A percentile compares a stretch with the other conserved stretches of the same genome.
These are phyloP conservation scores for Onychostoma macrolepis DNA, from an alignment of 2,113 vertebrate genomes.

Conservation along the genomic window DNA sequence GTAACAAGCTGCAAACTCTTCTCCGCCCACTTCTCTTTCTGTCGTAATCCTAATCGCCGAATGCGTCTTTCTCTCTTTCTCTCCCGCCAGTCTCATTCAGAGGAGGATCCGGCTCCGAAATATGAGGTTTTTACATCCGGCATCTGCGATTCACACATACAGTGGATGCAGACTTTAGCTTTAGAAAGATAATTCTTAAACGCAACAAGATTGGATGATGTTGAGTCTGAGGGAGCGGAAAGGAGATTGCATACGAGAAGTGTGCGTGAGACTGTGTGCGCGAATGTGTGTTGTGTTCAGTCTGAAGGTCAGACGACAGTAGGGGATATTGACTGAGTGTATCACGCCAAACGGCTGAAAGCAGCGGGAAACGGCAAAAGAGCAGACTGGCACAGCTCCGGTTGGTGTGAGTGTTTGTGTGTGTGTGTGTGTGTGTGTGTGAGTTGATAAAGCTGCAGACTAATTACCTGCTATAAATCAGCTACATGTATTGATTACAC, in stretches of 20 bases:
- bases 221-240: not conserved
- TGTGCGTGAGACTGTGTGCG: not conserved
- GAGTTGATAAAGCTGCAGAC: conserved; percentile 22
- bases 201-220: not conserved
- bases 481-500: conserved; percentile 23
- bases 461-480: conserved; percentile 33
- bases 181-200: not conserved
- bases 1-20: conserved; percentile 49
- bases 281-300: conserved; percentile 2
- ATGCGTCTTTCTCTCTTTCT: not conserved
- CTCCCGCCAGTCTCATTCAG: not conserved
- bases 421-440: conserved; percentile 12
- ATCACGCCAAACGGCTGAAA: conserved; percentile 16
- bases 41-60: conserved; percentile 14
- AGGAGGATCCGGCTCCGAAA: conserved; percentile 5
- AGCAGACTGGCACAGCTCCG: conserved; percentile 21
- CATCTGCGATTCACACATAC: not conserved
- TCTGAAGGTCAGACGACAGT: conserved; percentile 40
- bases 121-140: not conserved
- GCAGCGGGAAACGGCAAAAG: conserved; percentile 30
- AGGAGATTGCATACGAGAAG: not conserved
- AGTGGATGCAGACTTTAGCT: not conserved
- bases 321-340: conserved; percentile 33
- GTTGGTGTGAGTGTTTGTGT: conserved; percentile 3
- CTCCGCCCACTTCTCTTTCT: conserved; percentile 48